Percentiles rank a stretch among this genome's conserved stretches.
phyloP scores from a whole-genome alignment of 2,888 invertebrate species.

The Diarsia brunnea region DNA sequence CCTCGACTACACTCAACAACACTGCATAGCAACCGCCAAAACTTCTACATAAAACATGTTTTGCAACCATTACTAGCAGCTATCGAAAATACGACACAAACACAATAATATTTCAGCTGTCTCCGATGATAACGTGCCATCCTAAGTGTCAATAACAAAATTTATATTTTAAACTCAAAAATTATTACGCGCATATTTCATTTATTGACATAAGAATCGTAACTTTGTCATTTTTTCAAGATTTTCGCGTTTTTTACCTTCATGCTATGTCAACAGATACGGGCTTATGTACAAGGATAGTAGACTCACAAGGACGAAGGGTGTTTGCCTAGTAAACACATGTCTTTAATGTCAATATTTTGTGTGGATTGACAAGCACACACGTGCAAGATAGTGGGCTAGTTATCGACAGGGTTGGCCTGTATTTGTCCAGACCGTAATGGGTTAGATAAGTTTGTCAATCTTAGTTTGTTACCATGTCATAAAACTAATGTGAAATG shows the following conservation, averaged over 20 bases:
- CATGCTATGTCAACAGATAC: conserved; percentile 12
- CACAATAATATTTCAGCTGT: conserved; percentile 50
- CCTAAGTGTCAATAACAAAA: conserved; percentile 49
- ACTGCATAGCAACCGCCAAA: conserved; percentile 27
- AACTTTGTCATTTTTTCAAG: conserved; percentile 20
- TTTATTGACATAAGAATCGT: conserved; percentile 27
- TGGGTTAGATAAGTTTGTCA: conserved; percentile 25
- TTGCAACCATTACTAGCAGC: conserved; percentile 19
- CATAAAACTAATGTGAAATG: conserved; percentile 18
- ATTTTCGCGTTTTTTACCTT: conserved; percentile 22
- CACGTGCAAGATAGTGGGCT: conserved; percentile 49
- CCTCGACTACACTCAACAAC: not conserved
- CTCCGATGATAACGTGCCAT: conserved; percentile 32
- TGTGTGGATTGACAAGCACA: conserved; percentile 26
- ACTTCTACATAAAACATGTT: conserved; percentile 15
- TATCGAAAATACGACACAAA: conserved; percentile 36
- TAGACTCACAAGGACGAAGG: conserved; percentile 41
- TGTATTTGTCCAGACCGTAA: conserved; percentile 40
- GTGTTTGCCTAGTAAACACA: conserved; percentile 40
- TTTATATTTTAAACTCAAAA: conserved; percentile 15
- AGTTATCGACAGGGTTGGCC: conserved; percentile 39
- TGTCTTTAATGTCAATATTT: conserved; percentile 51
- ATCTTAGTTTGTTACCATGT: conserved; percentile 31
- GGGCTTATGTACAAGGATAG: not conserved
- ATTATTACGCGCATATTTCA: conserved; percentile 29